Evolutionary conservation across 2,888 invertebrate species (phyloP), one percentile per base, ranked within the genome.

Genomic region (Drosophila monieri): DNA sequence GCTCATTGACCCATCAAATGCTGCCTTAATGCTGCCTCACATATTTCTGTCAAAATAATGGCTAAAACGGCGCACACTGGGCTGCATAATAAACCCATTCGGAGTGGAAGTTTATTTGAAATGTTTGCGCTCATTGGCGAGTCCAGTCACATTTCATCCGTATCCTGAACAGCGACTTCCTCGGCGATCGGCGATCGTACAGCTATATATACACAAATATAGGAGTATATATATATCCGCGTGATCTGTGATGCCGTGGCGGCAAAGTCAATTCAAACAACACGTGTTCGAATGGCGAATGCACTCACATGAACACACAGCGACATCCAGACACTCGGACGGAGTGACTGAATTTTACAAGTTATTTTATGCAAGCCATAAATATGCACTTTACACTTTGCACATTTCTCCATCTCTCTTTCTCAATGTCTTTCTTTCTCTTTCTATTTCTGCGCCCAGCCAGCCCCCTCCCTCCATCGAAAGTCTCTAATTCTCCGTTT

Each of bases 291-390:
- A 39, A 61, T 51, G 72, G 72, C 72, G 61, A 67, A 55, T 73
- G 56, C 54, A 67, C 52, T 57, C 57, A 57, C 55, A 56, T 47
- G 58, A 47, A 66, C 57, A 56, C 47, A 59, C 32, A 23, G 6
- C 21, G 15, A 54, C 46, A 60, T 55, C 56, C 69, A 57, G 48
- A 44, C 35, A 47, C 32, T 47, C 18, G 60, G 27, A 18, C 37
- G 43, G 47, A 69, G 86, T 74, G 80, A 85, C 70, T 88, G 80
- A 85, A 83, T 64, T 85, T 79, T 84, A 84, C 84, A 84, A 84
- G 84, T 83, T 83, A 88, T 85, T 84, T 83, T 84, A 80, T 84
- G 86, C 88, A 88, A 88, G 83, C 88, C 85, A 85, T 85, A 85
- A 85, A 85, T 88, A 85, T 85, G 85, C 85, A 85, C 80, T 88